These are phyloP conservation scores for Stictonetta naevosa DNA, from an alignment of 2,113 vertebrate genomes.

Conservation along the genomic window DNA sequence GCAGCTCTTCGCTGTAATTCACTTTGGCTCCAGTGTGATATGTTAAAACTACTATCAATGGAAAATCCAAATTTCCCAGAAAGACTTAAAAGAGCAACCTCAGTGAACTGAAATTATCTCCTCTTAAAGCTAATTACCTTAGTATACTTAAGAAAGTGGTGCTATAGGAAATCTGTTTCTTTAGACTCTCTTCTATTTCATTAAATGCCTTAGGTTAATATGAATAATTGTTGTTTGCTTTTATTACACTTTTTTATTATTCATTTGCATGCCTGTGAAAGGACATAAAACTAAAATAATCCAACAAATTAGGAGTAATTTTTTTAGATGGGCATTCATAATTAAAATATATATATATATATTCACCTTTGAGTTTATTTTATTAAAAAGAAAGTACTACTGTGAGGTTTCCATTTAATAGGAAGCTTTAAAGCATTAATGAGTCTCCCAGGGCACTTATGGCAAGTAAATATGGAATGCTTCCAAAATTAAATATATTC, in stretches of 20 bases:
- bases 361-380: constrained; percentile 46
- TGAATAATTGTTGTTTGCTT: constrained; percentile 59
- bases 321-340: constrained; percentile 15
- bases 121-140: constrained; percentile 88
- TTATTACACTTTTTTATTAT: constrained; percentile 48
- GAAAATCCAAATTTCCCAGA: constrained; percentile 90
- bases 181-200: constrained; percentile 6
- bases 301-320: constrained; percentile 31
- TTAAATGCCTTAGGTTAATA: constrained; percentile 54
- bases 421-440: constrained; percentile 38
- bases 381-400: constrained; percentile 38
- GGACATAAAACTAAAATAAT: constrained; percentile 45
- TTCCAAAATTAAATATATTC: constrained; percentile 18
- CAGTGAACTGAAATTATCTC: constrained; percentile 86
- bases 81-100: constrained; percentile 84
- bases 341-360: not conserved
- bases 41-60: constrained; percentile 90
- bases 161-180: constrained; percentile 77
- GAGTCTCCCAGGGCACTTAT: constrained; percentile 38
- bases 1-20: constrained; percentile 89
- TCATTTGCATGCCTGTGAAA: constrained; percentile 10
- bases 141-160: constrained; percentile 82
- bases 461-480: constrained; percentile 34
- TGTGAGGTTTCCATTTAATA: constrained; percentile 26
- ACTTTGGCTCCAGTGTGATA: constrained; percentile 93